Conservation (phyloP, 2,888 invertebrate species). For the Bhutanitis thaidina region DNA sequence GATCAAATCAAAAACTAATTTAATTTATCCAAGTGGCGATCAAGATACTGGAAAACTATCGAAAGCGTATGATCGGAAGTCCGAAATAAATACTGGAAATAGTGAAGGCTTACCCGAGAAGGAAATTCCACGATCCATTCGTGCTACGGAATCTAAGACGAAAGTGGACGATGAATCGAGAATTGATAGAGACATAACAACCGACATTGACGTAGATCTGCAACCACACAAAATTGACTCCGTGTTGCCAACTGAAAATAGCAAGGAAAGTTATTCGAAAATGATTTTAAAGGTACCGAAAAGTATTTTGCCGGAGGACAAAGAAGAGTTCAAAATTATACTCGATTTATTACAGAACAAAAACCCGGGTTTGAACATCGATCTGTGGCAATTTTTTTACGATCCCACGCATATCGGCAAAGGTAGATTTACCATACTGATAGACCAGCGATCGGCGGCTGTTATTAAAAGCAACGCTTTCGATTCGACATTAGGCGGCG, state of each 20-base stretch:
- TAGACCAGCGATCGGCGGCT: conserved; percentile 53
- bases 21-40: conserved; percentile 43
- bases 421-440: conserved; percentile 48
- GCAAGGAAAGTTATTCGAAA: conserved; percentile 33
- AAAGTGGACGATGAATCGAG: not conserved
- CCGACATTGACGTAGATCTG: not conserved
- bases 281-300: conserved; percentile 52
- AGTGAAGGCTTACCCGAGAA: not conserved
- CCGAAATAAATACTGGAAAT: not conserved
- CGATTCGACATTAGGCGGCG: conserved; percentile 51
- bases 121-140: not conserved
- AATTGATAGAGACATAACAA: not conserved
- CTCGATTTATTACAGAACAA: conserved; percentile 63
- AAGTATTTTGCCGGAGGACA: conserved; percentile 52
- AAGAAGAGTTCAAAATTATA: conserved; percentile 57
- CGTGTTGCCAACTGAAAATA: not conserved
- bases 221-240: not conserved
- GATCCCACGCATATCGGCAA: conserved; percentile 43
- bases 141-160: not conserved
- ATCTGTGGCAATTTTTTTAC: conserved; percentile 52
- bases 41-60: too few species aligned
- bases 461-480: conserved; percentile 52
- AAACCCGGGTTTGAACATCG: conserved; percentile 62
- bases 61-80: not conserved
- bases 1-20: conserved; percentile 45